Evolutionary conservation across 2,888 invertebrate genomes (phyloP).

Genomic region (Dynastes tityus): DNA sequence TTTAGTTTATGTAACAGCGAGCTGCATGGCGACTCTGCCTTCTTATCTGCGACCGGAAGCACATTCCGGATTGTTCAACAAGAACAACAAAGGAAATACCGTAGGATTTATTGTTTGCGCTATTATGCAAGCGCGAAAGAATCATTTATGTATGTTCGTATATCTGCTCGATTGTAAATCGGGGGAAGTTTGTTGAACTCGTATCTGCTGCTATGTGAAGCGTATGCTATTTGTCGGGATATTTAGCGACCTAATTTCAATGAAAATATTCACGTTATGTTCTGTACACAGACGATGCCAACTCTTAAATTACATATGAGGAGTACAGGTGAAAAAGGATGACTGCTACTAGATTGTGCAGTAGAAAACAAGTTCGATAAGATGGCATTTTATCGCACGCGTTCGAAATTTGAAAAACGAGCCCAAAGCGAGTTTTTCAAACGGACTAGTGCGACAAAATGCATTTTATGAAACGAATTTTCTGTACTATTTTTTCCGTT

Average conservation of each 20-base stretch:
- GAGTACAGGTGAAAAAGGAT: too few species aligned
- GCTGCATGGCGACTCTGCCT: background rate
- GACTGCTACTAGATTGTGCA: too few species aligned
- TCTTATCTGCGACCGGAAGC: conserved; percentile 29
- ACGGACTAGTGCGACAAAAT: too few species aligned
- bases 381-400: too few species aligned
- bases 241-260: conserved; percentile 14
- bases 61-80: conserved; percentile 31
- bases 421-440: too few species aligned
- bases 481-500: too few species aligned
- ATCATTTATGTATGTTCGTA: conserved; percentile 9
- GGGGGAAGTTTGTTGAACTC: conserved; percentile 40
- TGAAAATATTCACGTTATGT: background rate
- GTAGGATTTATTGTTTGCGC: conserved; percentile 22
- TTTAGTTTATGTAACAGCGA: conserved; percentile 4
- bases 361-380: too few species aligned
- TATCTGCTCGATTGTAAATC: conserved; percentile 11
- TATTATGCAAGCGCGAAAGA: conserved; percentile 32
- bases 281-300: too few species aligned
- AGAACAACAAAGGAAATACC: conserved; percentile 16
- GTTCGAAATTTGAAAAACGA: too few species aligned
- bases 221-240: conserved; percentile 3
- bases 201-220: background rate
- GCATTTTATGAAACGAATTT: too few species aligned
- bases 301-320: too few species aligned